A percentile compares a stretch with the other conserved stretches of the same genome.
phyloP scores from a whole-genome alignment of 2,888 invertebrate species.

The Andrena flavipes region DNA sequence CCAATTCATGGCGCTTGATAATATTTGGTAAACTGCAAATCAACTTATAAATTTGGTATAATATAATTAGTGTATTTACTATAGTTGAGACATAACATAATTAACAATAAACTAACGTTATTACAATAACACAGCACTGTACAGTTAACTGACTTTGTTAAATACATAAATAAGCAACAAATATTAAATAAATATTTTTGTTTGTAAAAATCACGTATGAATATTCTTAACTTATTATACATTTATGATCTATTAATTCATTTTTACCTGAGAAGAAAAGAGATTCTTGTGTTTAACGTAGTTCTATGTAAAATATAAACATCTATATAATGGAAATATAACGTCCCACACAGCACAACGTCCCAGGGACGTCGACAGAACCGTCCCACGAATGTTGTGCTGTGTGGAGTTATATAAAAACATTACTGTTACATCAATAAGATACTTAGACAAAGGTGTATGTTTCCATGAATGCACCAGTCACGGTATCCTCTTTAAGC shows the following conservation, averaged over 20 bases:
- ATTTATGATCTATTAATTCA: neutral
- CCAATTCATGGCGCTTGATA: neutral
- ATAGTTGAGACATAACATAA: constrained; percentile 11
- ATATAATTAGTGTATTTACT: neutral
- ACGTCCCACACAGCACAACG: no score
- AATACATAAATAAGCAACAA: constrained; percentile 25
- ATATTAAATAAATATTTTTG: constrained; percentile 17
- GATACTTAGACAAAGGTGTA: neutral
- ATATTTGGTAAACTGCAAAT: constrained; percentile 1
- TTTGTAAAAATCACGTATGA: constrained; percentile 12
- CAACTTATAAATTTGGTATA: neutral
- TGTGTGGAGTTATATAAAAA: neutral
- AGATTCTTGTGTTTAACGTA: constrained; percentile 8
- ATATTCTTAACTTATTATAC: neutral
- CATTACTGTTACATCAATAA: constrained; percentile 17
- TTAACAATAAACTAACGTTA: constrained; percentile 25
- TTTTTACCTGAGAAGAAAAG: neutral
- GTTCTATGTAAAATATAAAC: neutral
- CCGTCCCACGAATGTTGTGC: no score
- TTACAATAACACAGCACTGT: constrained; percentile 22
- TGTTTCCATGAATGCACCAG: neutral
- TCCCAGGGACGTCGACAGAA: no score
- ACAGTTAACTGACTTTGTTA: constrained; percentile 14
- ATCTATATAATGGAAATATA: constrained; percentile 6
- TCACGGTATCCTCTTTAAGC: neutral